Evolutionary conservation across 2,113 vertebrate genomes (phyloP).

Genomic region (Pitta sordida): DNA sequence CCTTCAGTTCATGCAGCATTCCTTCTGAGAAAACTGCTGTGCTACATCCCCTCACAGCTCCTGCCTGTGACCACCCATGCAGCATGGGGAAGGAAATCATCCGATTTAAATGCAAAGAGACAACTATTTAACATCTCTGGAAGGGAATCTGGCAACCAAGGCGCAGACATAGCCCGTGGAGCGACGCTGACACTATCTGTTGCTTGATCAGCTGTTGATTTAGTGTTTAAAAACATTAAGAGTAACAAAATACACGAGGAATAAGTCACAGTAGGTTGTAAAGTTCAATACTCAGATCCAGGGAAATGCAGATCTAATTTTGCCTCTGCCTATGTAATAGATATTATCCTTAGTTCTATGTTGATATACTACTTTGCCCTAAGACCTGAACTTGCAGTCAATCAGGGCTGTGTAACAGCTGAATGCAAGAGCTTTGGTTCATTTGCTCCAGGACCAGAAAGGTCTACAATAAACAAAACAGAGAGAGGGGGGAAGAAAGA

Average conservation of each 20-base stretch:
- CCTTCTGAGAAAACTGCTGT: not conserved
- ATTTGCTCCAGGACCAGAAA: not conserved
- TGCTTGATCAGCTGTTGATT: not conserved
- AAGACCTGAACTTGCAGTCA: not conserved
- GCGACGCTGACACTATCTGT: not conserved
- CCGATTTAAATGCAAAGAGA: not conserved
- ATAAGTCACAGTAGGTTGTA: not conserved
- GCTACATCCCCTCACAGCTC: not conserved
- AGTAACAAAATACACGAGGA: not conserved
- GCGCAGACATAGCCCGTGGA: not conserved
- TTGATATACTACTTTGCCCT: not conserved
- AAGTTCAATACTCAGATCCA: not conserved
- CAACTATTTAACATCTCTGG: not conserved
- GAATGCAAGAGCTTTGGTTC: not conserved
- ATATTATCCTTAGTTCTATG: not conserved
- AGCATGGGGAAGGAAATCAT: not conserved
- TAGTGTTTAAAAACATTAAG: not conserved
- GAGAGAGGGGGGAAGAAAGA: accelerated
- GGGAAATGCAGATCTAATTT: not conserved
- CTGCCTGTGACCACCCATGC: not conserved
- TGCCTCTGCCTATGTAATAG: not conserved
- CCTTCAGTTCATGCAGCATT: not conserved
- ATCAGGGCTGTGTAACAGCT: not conserved
- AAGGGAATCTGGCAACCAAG: not conserved
- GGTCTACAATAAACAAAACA: not conserved